Base-by-base conservation (phyloP, 1,140 invertebrate genomes). In the Bathynomus jamesi region DNA sequence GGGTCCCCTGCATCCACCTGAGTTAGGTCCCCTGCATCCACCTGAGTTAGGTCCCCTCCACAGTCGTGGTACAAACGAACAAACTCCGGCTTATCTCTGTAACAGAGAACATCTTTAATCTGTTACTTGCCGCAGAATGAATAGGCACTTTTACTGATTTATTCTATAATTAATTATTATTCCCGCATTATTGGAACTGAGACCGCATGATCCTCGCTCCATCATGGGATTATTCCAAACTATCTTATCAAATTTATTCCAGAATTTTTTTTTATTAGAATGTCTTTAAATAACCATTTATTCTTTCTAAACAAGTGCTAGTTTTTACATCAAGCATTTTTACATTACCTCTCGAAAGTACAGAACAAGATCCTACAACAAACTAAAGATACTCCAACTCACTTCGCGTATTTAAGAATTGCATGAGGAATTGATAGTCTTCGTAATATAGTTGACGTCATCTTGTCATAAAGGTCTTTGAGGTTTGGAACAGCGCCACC, bases 341-440 rank as follows among this genome's bases (percentile, higher is more conserved):
- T n/a, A n/a, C n/a, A n/a, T n/a, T n/a, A n/a, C n/a, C n/a, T n/a
- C 21, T 24, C 8, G 64, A 4, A 4, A 7, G 21, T n/a, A 65
- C 3, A 28, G 17, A 28, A 65, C 21, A 21, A 28, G 8, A 21
- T 21, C n/a, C 21, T 21, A 5, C 13, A 61, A 10, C 21, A 27
- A 65, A 60, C 21, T 31, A 31, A 65, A 46, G 28, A 31, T 65
- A 28, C 21, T 40, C 21, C 1, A 3, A 67, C 60, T 71, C 28
- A 76, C 75, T 63, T 76, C 13, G 75, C 72, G 69, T 76, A 71
- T 28, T 72, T 72, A 17, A 76, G 70, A n/a, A 73, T 69, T 3
- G 75, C 70, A 30, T 73, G 75, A 8, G 71, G 69, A 30, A 76
- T 71, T 29, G 75, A 76, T 30, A 76, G 62, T 0, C 75, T 69